Evolutionary conservation across 2,113 vertebrate genomes (phyloP).

Genomic region (Ancistrus triradiatus): DNA sequence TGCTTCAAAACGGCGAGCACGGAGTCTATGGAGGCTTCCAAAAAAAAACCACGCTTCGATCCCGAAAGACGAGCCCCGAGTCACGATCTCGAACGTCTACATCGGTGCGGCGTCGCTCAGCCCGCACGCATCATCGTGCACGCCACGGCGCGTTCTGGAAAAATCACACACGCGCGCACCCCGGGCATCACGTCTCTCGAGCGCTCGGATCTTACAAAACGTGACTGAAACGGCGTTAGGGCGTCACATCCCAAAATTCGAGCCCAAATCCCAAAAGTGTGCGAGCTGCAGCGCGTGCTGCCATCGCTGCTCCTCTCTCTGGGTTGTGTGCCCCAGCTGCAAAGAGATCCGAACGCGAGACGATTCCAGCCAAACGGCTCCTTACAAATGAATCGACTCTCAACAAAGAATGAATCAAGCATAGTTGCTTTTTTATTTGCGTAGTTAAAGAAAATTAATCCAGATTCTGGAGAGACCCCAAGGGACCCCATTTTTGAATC

Average conservation of each 20-base stretch:
- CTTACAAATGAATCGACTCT: neutral
- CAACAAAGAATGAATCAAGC: neutral
- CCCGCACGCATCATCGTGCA: neutral
- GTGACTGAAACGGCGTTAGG: neutral
- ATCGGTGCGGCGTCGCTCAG: neutral
- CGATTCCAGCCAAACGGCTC: no score
- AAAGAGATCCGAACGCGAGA: no score
- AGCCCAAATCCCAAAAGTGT: neutral
- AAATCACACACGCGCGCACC: neutral
- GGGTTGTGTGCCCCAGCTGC: no score
- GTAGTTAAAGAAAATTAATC: no score
- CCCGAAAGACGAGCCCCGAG: no score
- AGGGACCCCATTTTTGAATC: no score
- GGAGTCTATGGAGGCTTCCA: neutral
- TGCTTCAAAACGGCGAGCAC: neutral
- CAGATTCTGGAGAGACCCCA: no score
- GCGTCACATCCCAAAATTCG: neutral
- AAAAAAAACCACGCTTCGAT: no score
- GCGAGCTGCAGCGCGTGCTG: neutral
- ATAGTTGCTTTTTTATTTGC: no score
- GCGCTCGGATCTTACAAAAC: neutral
- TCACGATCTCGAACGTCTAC: neutral
- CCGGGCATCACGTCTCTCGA: neutral
- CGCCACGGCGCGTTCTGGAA: no score
- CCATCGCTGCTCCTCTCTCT: slow-evolving; percentile 14